Percentiles rank a stretch among this genome's conserved stretches.
Evolutionary conservation across 2,797 vertebrate species (phyloP).

Genomic region (Euthynnus affinis): DNA sequence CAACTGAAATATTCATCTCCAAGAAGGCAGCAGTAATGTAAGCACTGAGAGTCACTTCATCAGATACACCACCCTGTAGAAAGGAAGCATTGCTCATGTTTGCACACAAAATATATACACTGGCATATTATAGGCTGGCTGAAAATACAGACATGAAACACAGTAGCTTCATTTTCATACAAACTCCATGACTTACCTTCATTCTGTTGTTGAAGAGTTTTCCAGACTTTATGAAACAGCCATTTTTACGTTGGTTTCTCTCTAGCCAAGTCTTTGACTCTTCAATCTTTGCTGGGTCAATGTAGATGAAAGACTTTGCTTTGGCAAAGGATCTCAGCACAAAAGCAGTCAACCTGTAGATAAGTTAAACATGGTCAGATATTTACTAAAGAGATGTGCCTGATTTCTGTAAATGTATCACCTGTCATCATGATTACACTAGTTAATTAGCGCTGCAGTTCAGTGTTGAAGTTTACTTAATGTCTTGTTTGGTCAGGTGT

Average conservation of each 20-base stretch:
- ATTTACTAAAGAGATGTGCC: no score
- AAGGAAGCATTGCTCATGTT: conserved; percentile 13
- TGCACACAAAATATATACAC: no score
- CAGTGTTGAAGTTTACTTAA: no score
- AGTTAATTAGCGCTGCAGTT: no score
- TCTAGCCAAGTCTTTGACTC: conserved; percentile 82
- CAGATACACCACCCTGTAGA: conserved; percentile 83
- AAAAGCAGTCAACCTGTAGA: conserved; percentile 89
- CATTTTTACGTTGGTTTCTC: conserved; percentile 77
- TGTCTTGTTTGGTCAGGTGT: no score
- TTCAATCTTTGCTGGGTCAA: conserved; percentile 82
- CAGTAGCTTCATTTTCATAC: no score
- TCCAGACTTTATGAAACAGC: conserved; percentile 86
- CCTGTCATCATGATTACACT: no score
- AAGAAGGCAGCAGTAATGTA: conserved; percentile 76
- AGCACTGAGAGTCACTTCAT: conserved; percentile 83
- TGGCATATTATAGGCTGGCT: no score
- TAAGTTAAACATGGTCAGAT: no score
- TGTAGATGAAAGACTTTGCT: conserved; percentile 84
- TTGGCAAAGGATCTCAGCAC: conserved; percentile 88
- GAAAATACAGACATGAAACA: no score
- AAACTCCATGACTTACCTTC: conserved; percentile 77
- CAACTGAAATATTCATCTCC: conserved; percentile 66
- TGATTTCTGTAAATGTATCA: no score
- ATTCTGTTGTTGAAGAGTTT: conserved; percentile 87